These are phyloP conservation scores for Callaeas wilsoni DNA, from an alignment of 2,113 vertebrate genomes.

Conservation along the genomic window DNA sequence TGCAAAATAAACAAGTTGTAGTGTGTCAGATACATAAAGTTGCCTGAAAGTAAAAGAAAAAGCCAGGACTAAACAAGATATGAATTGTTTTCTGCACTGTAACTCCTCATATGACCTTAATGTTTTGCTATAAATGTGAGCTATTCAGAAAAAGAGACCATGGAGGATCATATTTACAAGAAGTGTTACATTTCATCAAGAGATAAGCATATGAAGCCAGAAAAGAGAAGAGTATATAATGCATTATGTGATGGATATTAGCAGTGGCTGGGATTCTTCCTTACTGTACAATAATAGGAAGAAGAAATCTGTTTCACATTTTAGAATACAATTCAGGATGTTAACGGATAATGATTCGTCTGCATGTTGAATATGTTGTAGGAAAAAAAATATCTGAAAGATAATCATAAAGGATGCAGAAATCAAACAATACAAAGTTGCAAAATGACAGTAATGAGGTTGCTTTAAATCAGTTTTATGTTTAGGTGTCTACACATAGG, in stretches of 20 bases:
- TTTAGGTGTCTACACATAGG: not conserved
- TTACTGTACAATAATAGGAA: not conserved
- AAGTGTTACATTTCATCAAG: not conserved
- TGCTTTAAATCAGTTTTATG: not conserved
- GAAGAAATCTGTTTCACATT: not conserved
- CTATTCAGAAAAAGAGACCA: not conserved
- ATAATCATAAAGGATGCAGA: not conserved
- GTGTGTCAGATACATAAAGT: not conserved
- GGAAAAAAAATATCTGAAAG: not conserved
- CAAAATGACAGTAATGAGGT: not conserved
- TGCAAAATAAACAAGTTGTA: slow-evolving; percentile 23
- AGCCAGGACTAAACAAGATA: not conserved
- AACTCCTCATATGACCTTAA: not conserved
- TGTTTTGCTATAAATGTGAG: not conserved
- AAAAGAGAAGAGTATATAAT: not conserved
- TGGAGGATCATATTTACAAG: not conserved
- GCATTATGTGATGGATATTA: not conserved
- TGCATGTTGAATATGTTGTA: not conserved
- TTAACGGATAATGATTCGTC: not conserved
- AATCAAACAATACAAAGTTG: not conserved
- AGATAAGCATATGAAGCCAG: not conserved
- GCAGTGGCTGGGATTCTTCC: not conserved
- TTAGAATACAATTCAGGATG: not conserved
- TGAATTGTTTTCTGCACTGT: not conserved
- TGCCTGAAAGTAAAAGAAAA: slow-evolving; percentile 8